Percentiles rank a stretch among this genome's conserved stretches.
Evolutionary conservation across 2,888 invertebrate genomes (phyloP).

Genomic region (Rhamphomyia laevipes): DNA sequence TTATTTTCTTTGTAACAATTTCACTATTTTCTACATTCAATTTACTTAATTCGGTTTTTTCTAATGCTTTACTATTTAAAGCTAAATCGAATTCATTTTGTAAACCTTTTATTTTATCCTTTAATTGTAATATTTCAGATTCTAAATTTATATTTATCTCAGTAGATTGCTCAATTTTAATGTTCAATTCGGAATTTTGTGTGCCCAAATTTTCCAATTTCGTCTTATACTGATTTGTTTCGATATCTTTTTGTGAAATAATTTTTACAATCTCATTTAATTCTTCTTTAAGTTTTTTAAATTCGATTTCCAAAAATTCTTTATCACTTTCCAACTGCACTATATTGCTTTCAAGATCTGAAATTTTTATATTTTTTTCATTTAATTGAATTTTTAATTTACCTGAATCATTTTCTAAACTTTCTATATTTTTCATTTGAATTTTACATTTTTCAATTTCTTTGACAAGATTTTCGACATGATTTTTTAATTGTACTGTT

Average conservation of each 20-base stretch:
- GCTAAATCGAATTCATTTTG: no score
- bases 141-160: conserved; percentile 40
- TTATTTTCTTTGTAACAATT: no score
- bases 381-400: conserved; percentile 39
- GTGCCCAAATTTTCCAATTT: neutral
- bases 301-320: neutral
- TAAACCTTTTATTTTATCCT: no score
- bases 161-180: conserved; percentile 11
- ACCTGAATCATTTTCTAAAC: conserved; percentile 22
- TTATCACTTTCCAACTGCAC: neutral
- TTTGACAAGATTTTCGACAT: no score
- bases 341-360: conserved; percentile 31
- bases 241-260: neutral
- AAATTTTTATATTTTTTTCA: conserved; percentile 36
- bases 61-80: no score
- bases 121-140: conserved; percentile 12
- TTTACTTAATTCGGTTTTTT: no score
- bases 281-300: neutral
- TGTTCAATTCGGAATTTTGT: neutral
- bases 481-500: no score
- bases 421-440: neutral
- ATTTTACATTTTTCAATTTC: no score
- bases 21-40: no score
- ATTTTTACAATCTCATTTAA: no score
- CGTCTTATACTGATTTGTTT: neutral